Conservation (phyloP, 2,113 vertebrate species). For the Tiliqua scincoides region DNA sequence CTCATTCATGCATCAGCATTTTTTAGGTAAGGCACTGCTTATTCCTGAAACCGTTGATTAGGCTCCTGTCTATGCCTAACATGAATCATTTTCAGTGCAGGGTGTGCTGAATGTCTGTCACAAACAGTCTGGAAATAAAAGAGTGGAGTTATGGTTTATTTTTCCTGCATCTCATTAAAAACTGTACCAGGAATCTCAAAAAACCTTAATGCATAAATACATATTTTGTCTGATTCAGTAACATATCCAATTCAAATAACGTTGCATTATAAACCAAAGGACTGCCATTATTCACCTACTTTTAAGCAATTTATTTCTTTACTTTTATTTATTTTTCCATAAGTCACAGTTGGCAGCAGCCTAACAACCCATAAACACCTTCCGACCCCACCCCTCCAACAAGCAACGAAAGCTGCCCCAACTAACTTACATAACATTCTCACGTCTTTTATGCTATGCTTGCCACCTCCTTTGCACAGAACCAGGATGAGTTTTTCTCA, state of each 20-base stretch:
- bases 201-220: slow-evolving; percentile 77
- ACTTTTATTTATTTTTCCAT: slow-evolving; percentile 59
- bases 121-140: slow-evolving; percentile 68
- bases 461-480: neutral
- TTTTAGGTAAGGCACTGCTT: slow-evolving; percentile 58
- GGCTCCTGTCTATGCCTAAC: slow-evolving; percentile 48
- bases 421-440: slow-evolving; percentile 18
- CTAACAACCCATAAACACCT: slow-evolving; percentile 42
- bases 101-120: slow-evolving; percentile 62
- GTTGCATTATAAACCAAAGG: slow-evolving; percentile 58
- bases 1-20: slow-evolving; percentile 53
- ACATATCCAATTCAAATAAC: slow-evolving; percentile 74
- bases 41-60: slow-evolving; percentile 64
- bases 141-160: slow-evolving; percentile 64
- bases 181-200: slow-evolving; percentile 61
- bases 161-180: slow-evolving; percentile 73
- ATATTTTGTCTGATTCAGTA: slow-evolving; percentile 72
- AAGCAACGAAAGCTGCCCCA: slow-evolving; percentile 8
- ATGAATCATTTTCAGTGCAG: slow-evolving; percentile 60
- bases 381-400: slow-evolving; percentile 2
- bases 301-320: slow-evolving; percentile 56
- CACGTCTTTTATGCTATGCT: slow-evolving; percentile 20
- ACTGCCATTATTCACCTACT: slow-evolving; percentile 55
- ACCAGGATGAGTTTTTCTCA: slow-evolving; percentile 44
- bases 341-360: slow-evolving; percentile 52